phyloP scores from a whole-genome alignment of 2,888 invertebrate genomes.

The Rotaria macrura region DNA sequence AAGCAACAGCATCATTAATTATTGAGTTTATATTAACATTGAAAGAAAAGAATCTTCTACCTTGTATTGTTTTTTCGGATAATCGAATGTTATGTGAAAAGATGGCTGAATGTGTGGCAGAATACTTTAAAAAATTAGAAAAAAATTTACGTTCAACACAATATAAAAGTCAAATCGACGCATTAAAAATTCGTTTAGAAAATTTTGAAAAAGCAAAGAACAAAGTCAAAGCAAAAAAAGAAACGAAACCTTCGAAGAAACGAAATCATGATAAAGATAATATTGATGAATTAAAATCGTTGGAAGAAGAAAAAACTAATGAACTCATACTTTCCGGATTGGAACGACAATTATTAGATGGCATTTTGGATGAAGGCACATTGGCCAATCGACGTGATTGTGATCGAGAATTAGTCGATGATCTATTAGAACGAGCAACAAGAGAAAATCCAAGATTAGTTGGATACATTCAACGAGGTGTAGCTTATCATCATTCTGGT shows the following conservation, averaged over 20 bases:
- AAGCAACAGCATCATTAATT: not conserved
- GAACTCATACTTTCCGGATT: not conserved
- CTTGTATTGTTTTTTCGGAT: conserved; percentile 10
- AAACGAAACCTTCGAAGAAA: not conserved
- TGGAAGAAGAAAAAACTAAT: not conserved
- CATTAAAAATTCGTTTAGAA: not conserved
- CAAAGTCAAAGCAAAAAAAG: not conserved
- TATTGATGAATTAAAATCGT: not conserved
- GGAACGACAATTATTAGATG: not conserved
- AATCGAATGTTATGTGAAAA: conserved; percentile 27
- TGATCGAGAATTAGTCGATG: not conserved
- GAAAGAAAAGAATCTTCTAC: conserved; percentile 1
- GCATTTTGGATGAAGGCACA: not conserved
- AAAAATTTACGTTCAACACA: not conserved
- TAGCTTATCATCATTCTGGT: not conserved
- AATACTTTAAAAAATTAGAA: not conserved
- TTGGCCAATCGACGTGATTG: not conserved
- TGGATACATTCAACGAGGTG: not conserved
- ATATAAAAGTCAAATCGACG: not conserved
- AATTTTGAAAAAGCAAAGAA: too few species aligned
- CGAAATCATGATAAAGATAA: not conserved
- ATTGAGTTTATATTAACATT: not conserved
- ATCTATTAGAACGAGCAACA: not conserved
- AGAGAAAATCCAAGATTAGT: not conserved
- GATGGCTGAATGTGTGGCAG: not conserved